These are phyloP conservation scores for Trichopoda pennipes DNA, from an alignment of 2,888 invertebrate genomes.

Conservation along the genomic window DNA sequence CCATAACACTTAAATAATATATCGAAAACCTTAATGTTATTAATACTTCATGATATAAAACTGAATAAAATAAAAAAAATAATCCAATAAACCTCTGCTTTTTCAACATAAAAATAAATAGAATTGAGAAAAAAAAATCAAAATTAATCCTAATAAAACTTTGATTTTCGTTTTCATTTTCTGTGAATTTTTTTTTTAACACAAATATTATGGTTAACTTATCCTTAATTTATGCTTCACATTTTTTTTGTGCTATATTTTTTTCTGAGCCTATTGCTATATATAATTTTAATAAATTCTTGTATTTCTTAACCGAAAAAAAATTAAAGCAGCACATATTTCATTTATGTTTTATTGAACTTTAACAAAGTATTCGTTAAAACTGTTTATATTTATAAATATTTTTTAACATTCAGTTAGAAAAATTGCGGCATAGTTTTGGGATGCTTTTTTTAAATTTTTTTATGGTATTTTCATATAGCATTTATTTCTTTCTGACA, in stretches of 20 bases:
- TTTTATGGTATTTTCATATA: constrained; percentile 3
- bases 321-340: constrained; percentile 22
- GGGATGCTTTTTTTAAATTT: constrained; percentile 32
- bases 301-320: constrained; percentile 28
- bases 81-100: neutral
- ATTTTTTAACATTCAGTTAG: constrained; percentile 34
- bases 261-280: neutral
- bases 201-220: constrained; percentile 21
- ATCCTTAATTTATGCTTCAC: constrained; percentile 5
- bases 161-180: neutral
- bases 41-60: neutral
- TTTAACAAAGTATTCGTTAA: constrained; percentile 34
- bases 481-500: constrained; percentile 40
- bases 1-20: neutral
- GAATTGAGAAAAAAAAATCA: neutral
- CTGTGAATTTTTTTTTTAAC: neutral
- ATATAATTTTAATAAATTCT: constrained; percentile 19
- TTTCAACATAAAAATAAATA: too few species aligned
- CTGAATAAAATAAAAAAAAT: neutral
- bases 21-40: neutral
- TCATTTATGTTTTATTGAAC: constrained; percentile 48
- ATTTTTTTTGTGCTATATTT: neutral
- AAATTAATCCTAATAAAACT: neutral
- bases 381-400: constrained; percentile 43
- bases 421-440: constrained; percentile 66